Evolutionary conservation across 2,113 vertebrate genomes (phyloP), one percentile per base, ranked within the genome.

Genomic region (Symphodus melops): DNA sequence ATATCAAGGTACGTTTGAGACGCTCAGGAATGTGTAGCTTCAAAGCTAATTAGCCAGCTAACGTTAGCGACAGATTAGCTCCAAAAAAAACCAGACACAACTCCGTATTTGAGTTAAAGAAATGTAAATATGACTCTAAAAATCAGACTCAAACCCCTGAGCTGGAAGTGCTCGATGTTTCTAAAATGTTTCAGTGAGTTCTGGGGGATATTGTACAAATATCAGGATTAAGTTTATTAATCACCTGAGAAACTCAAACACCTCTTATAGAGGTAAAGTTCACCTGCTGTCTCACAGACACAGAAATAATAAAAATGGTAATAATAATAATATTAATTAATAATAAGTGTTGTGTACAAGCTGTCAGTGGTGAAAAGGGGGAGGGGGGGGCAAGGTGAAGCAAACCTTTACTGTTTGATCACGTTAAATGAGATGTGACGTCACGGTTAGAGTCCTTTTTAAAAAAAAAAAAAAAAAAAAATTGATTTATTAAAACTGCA

Each of bases 1-100:
- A 23, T 60, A 23, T n/a, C 58, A 69, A 84, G 84, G 81, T 86
- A 28, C 8, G 87, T 37, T 48, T 36, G 63, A 79, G 76, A 82
- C 69, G 25, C 51, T 23, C 14, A 64, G 88, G 88, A 84, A 89
- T 83, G 74, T 77, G 65, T 89, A 87, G 83, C 90, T 23, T 8
- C 8, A 2, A 68, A 76, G 90, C 88, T 91, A 89, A 86, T 75
- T 79, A 85, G 83, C 86, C n/a, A 55, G 86, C 86, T 74, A 83
- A 72, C 65, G 79, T 71, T 63, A 82, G 69, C 68, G 3, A 33
- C 52, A 28, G 28, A 76, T 82, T 73, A 80, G 68, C 54, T 62
- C 20, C 19, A 1, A 25, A 1, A 1, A 36, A 73, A 46, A 1
- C 41, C n/a, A 9, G 8, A 16, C 21, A 9, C 5, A 17, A 54